phyloP scores from a whole-genome alignment of 2,888 invertebrate genomes.

The Drosophila lacicola region DNA sequence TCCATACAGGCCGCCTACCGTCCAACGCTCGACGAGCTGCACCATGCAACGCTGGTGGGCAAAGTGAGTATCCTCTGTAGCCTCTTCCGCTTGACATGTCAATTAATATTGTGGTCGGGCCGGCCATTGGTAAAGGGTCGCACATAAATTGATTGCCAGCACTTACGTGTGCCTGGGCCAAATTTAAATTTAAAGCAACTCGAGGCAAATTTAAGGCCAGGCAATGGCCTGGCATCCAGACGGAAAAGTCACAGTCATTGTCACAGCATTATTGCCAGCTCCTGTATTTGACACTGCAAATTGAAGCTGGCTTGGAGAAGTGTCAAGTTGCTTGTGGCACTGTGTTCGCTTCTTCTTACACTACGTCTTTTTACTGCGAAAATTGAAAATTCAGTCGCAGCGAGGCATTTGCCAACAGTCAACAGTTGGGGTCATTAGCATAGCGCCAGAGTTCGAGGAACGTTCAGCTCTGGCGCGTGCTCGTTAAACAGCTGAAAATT shows the following conservation, averaged over 20 bases:
- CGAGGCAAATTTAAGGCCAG: conserved; percentile 2
- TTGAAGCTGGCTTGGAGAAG: conserved; percentile 8
- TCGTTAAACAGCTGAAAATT: conserved; percentile 12
- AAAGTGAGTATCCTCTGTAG: conserved; percentile 87
- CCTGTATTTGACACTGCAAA: conserved; percentile 6
- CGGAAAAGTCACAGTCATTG: conserved; percentile 16
- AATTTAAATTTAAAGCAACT: conserved; percentile 21
- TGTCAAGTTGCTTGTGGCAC: conserved; percentile 17
- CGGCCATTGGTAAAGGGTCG: not conserved
- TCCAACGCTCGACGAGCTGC: conserved; percentile 95
- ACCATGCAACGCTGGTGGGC: conserved; percentile 92
- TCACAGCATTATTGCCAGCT: conserved; percentile 3
- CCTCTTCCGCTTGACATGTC: not conserved
- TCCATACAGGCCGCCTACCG: conserved; percentile 94
- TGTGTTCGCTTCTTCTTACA: not conserved
- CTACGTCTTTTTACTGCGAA: not conserved
- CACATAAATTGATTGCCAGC: conserved; percentile 7
- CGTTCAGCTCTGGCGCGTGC: not conserved
- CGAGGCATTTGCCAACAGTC: conserved; percentile 17
- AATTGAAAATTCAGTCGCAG: conserved; percentile 17
- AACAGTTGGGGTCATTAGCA: conserved; percentile 54
- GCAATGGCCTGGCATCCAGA: conserved; percentile 15
- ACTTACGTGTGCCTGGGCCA: not conserved
- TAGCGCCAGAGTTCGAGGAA: conserved; percentile 27
- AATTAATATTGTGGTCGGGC: not conserved